Conservation (phyloP, 2,797 vertebrate species). For the Buphagus erythrorhynchus region DNA sequence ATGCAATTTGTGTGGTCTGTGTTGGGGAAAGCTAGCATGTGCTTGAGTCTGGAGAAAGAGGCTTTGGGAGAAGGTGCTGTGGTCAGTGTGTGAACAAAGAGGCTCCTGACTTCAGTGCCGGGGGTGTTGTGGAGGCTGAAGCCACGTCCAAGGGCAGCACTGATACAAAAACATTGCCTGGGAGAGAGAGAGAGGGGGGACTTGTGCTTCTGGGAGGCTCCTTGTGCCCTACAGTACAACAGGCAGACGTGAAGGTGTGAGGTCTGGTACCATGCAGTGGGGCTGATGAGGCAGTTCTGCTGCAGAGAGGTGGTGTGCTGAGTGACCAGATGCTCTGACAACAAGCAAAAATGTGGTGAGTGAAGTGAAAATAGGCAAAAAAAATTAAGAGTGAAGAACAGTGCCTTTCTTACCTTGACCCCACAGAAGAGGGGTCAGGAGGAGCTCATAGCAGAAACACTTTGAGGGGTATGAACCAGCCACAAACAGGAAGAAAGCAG, state of each 20-base stretch:
- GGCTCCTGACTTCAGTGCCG: not conserved
- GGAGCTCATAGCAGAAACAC: not conserved
- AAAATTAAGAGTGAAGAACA: not conserved
- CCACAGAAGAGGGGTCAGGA: not conserved
- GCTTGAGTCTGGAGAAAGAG: not conserved
- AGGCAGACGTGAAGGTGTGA: not conserved
- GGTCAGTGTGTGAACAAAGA: not conserved
- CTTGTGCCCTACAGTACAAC: accelerated
- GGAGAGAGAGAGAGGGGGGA: not conserved
- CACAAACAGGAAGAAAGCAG: not conserved
- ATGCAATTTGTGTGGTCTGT: slow-evolving; percentile 30
- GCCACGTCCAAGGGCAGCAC: not conserved
- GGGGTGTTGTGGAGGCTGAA: not conserved
- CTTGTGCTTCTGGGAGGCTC: not conserved
- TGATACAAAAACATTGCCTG: not conserved
- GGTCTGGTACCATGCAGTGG: not conserved
- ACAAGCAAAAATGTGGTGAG: not conserved
- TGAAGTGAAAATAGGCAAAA: not conserved
- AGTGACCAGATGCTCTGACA: not conserved
- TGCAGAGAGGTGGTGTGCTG: not conserved
- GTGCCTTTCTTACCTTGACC: not conserved
- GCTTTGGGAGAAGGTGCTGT: not conserved
- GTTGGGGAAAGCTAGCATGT: not conserved
- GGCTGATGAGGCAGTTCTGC: not conserved
- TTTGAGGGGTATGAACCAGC: not conserved